Evolutionary conservation across 2,888 invertebrate species (phyloP), one percentile per base, ranked within the genome.

Genomic region (Sinelater perroti): DNA sequence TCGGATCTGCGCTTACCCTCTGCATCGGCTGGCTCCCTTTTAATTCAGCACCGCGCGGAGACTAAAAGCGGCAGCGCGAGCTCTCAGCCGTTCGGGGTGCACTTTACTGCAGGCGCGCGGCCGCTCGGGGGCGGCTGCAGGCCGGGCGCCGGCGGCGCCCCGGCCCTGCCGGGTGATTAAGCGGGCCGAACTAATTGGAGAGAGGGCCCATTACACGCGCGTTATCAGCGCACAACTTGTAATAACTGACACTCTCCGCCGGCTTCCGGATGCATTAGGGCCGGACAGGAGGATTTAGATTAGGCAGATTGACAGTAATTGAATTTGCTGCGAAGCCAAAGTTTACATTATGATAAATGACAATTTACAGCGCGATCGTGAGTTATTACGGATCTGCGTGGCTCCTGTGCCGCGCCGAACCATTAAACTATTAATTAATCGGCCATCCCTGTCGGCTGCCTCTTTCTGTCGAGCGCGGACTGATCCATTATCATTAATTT

Each of bases 321-420:
- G 75, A 76, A 76, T 77, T 75, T 75, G 74, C 70, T 69, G 72
- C 70, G 66, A 72, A 76, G 72, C 74, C 73, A 72, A 75, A 75
- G 73, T 75, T 74, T 74, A 73, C 73, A 75, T 75, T 75, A 74
- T 75, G 76, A 76, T 76, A 75, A 75, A 76, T 75, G 75, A 74
- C 73, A 74, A 74, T 75, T 75, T 74, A 70, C 72, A 71, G 70
- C 70, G 61, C 71, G 74, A 72, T 73, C 69, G 73, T 75, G 71
- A 75, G 73, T 75, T 75, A 75, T 75, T 72, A 58, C 54, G 71
- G 72, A 71, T 74, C 71, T 72, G 70, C 71, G 70, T 71, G 70
- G 70, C 68, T 68, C 71, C 68, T 67, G 70, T 65, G 69, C 69
- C 67, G 70, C 65, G 69, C 69, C 53, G 64, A 70, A 65, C 72